Base-by-base conservation (phyloP, 2,888 invertebrate species). In the Aporophyla lueneburgensis region DNA sequence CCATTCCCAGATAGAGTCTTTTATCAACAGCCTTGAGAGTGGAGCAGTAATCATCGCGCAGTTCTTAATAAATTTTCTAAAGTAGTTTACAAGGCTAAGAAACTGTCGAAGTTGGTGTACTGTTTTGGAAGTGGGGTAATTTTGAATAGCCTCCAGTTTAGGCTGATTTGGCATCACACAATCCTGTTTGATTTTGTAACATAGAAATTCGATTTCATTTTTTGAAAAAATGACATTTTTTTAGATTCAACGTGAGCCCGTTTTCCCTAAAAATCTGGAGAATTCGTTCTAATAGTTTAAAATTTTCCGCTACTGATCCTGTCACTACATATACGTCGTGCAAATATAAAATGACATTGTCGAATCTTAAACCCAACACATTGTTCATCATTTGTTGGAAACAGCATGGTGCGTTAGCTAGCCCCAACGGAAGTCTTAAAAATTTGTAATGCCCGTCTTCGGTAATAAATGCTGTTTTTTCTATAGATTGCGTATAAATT, bases 221-320 rank as follows among this genome's bases (percentile, higher is more conserved):
- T 61, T 61, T 61, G 43, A 62, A 62, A 14, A 62, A 62, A 62
- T 43, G n/a, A 2, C 62, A 62, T 40, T 62, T 62, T 62, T 62
- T 14, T 46, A 62, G 12, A 12, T 62, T 62, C 6, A 62, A 2
- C 5, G 62, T 62, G 14, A 62, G 43, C 43, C 62, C 62, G 2
- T 62, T 43, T 9, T 12, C 14, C 40, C n/a, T 62, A n/a, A 43
- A 62, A 43, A 62, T 62, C 12, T 46, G 10, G 2, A 40, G 24
- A 24, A 56, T 24, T 2, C n/a, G 62, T 62, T 62, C 43, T 14
- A 62, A n/a, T 43, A 62, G 14, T 2, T 6, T 62, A 2, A 62
- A 21, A 21, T 62, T 63, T 63, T 63, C 43, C 24, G n/a, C 43
- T 12, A 62, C 16, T 12, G 62, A 46, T 46, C 46, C 62, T 6